These are phyloP conservation scores for Mionectes olivaceus DNA, from an alignment of 2,797 vertebrate species.

Conservation along the genomic window DNA sequence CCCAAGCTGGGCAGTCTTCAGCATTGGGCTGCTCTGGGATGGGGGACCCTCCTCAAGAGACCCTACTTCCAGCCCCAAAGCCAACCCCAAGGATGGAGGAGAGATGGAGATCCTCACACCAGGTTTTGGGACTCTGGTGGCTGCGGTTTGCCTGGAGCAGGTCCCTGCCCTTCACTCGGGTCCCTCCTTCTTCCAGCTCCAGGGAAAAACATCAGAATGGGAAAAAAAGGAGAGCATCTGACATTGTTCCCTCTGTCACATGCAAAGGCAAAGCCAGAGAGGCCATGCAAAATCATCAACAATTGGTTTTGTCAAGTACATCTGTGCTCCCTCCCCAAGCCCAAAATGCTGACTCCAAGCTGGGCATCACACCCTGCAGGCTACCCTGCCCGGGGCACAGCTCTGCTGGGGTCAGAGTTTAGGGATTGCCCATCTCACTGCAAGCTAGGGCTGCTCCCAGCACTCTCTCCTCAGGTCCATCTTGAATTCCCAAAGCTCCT, in stretches of 20 bases:
- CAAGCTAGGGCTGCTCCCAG: background rate
- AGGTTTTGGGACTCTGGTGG: background rate
- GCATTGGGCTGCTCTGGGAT: background rate
- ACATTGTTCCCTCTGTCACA: background rate
- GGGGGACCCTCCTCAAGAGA: background rate
- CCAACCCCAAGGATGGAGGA: background rate
- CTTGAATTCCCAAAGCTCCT: constrained; percentile 40
- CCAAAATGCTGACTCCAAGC: too few relatives aligned
- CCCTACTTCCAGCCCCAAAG: background rate
- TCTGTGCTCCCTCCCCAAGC: too few relatives aligned
- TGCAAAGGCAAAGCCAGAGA: background rate
- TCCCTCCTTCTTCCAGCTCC: background rate
- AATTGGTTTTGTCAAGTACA: constrained; percentile 15
- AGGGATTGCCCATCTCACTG: background rate
- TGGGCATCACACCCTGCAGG: too few relatives aligned
- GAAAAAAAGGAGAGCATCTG: background rate
- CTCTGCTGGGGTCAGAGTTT: background rate
- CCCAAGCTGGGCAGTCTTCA: background rate
- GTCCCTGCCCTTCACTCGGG: background rate
- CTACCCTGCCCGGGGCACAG: background rate
- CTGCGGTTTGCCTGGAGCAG: background rate
- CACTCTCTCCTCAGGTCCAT: background rate
- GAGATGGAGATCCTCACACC: too few relatives aligned
- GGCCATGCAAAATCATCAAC: background rate
- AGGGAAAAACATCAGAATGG: background rate